phyloP scores from a whole-genome alignment of 2,888 invertebrate species.

The Oscheius sp. region DNA sequence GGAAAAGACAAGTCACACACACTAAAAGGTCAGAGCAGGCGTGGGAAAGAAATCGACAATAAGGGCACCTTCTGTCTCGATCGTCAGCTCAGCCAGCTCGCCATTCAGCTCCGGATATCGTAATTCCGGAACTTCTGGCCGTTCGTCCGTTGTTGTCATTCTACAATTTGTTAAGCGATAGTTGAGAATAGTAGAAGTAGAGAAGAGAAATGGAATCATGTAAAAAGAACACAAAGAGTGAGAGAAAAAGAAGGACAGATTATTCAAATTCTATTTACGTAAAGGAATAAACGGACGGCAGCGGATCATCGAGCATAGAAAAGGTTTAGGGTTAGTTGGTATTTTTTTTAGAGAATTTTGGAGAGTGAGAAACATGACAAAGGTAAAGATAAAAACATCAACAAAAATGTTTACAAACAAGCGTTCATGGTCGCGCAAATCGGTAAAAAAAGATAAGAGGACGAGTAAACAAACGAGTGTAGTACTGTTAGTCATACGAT shows the following conservation, averaged over 20 bases:
- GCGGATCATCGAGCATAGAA: neutral
- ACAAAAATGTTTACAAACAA: too few species aligned
- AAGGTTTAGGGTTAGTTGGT: too few species aligned
- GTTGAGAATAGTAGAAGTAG: too few species aligned
- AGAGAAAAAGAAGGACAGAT: neutral
- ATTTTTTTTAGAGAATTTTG: too few species aligned
- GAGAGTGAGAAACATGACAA: neutral
- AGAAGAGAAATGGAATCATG: slow-evolving; percentile 12
- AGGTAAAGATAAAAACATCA: neutral
- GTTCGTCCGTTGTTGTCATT: slow-evolving; percentile 13
- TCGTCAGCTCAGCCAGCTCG: slow-evolving; percentile 5
- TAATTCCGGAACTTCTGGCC: slow-evolving; percentile 1
- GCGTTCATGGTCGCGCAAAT: too few species aligned
- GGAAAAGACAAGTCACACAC: neutral
- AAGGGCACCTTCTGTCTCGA: slow-evolving; percentile 13
- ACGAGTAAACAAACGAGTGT: too few species aligned
- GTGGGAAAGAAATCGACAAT: too few species aligned
- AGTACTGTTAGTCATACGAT: too few species aligned
- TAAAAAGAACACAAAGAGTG: neutral
- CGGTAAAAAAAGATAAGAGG: neutral
- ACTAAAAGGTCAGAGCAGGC: too few species aligned
- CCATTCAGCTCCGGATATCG: neutral
- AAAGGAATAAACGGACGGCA: neutral
- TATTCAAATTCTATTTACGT: neutral
- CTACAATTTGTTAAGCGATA: too few species aligned